Evolutionary conservation across 2,888 invertebrate genomes (phyloP).

Genomic region (Drosophila prostipennis): DNA sequence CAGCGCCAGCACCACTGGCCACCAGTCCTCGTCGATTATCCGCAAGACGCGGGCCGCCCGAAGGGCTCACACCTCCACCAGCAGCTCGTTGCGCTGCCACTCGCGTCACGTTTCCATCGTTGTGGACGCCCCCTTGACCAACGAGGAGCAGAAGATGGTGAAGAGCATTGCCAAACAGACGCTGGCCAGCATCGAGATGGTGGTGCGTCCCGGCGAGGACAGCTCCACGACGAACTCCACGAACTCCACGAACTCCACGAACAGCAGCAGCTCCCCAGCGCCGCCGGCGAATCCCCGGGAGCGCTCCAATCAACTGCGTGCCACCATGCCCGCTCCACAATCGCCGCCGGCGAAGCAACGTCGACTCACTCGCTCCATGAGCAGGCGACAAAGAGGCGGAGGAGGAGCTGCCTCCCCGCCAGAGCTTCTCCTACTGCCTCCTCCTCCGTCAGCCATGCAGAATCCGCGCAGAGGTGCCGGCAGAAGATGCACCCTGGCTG

Average conservation of each 20-base stretch:
- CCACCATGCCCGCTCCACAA: slow-evolving; percentile 56
- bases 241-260: neutral
- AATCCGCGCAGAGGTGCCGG: neutral
- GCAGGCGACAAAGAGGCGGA: slow-evolving; percentile 18
- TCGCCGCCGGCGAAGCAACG: slow-evolving; percentile 39
- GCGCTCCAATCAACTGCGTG: slow-evolving; percentile 49
- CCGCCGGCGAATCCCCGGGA: slow-evolving; percentile 23
- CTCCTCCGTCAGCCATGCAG: neutral
- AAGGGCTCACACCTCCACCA: slow-evolving; percentile 30
- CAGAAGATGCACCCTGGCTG: slow-evolving; percentile 15
- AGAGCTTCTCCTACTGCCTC: neutral
- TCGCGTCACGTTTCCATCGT: slow-evolving; percentile 63
- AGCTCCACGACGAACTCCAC: neutral
- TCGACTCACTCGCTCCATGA: slow-evolving; percentile 52
- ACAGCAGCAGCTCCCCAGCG: slow-evolving; percentile 18
- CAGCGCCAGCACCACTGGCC: neutral
- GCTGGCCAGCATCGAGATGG: slow-evolving; percentile 50
- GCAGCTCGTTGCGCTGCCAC: slow-evolving; percentile 50
- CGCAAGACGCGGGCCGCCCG: slow-evolving; percentile 14
- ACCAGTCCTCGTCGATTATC: too few relatives aligned
- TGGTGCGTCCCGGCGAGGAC: slow-evolving; percentile 42
- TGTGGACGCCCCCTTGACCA: slow-evolving; percentile 53
- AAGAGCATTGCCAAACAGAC: slow-evolving; percentile 49
- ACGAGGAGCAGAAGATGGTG: slow-evolving; percentile 49
- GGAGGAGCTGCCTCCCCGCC: neutral